These are phyloP conservation scores for Myotis brandtii DNA, from an alignment of 2,113 vertebrate species.

Conservation along the genomic window DNA sequence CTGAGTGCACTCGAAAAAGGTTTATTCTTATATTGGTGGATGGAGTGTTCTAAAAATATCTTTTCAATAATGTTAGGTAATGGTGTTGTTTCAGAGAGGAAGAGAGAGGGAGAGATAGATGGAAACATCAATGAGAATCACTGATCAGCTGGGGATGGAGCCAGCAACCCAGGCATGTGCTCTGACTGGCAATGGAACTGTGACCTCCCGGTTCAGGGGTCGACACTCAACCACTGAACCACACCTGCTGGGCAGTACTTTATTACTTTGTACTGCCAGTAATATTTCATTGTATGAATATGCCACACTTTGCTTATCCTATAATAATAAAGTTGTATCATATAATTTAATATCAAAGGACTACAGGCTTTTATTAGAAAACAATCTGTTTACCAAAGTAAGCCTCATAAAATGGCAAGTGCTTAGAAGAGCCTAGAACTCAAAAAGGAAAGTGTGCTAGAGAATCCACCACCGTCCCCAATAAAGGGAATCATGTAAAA, in stretches of 20 bases:
- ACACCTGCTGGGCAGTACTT: neutral
- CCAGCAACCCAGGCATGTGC: no score
- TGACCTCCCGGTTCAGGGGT: no score
- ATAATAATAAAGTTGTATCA: neutral
- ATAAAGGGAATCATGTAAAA: neutral
- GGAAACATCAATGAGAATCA: no score
- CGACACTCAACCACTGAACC: no score
- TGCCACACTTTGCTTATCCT: neutral
- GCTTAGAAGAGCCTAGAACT: neutral
- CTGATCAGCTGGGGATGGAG: no score
- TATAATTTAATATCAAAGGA: slow-evolving; percentile 18
- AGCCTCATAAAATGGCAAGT: slow-evolving; percentile 14
- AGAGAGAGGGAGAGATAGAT: no score
- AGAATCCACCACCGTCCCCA: neutral
- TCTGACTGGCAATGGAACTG: no score
- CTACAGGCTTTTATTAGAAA: neutral
- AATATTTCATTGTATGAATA: neutral
- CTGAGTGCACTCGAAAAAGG: neutral
- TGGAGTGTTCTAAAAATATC: neutral
- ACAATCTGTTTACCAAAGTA: neutral
- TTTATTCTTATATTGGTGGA: neutral
- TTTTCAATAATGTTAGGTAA: neutral
- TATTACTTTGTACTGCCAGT: neutral
- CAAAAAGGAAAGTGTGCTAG: neutral
- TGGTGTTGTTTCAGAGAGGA: no score